phyloP scores from a whole-genome alignment of 2,888 invertebrate species.

The Chalcosyrphus nemorum region DNA sequence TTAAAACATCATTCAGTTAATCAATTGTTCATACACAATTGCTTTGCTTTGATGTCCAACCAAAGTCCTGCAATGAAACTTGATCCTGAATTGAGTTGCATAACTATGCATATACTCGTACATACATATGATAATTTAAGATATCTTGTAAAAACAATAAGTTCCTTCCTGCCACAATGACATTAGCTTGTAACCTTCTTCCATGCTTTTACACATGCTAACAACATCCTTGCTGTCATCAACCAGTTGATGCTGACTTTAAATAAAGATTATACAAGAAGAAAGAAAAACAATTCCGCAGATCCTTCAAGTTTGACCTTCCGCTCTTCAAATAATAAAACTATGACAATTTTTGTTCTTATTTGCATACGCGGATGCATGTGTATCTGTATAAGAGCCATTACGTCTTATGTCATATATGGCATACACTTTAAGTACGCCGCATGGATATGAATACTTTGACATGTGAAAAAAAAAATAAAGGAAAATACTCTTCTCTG shows the following conservation, averaged over 20 bases:
- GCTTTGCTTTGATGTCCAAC: background rate
- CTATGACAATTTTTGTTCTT: conserved; percentile 32
- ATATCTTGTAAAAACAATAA: conserved; percentile 16
- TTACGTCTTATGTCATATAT: conserved; percentile 60
- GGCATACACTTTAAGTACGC: conserved; percentile 43
- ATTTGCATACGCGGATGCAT: conserved; percentile 39
- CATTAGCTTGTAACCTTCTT: conserved; percentile 36
- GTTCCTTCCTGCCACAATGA: conserved; percentile 30
- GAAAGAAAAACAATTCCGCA: conserved; percentile 31
- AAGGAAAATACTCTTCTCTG: background rate
- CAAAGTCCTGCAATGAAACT: background rate
- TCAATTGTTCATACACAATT: too few relatives aligned
- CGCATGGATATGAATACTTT: conserved; percentile 66
- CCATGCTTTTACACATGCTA: conserved; percentile 38
- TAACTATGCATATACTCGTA: background rate
- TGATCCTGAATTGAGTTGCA: background rate
- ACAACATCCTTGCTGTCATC: conserved; percentile 62
- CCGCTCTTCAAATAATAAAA: conserved; percentile 67
- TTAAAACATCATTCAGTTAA: too few relatives aligned
- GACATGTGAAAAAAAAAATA: conserved; percentile 55
- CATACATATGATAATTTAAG: background rate
- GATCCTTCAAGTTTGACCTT: conserved; percentile 71
- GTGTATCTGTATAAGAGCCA: conserved; percentile 19
- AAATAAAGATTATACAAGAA: conserved; percentile 56
- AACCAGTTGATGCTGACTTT: conserved; percentile 66